Evolutionary conservation across 1,140 invertebrate species (phyloP), one percentile per base, ranked within the genome.

Genomic region (Cryptotermes secundus): DNA sequence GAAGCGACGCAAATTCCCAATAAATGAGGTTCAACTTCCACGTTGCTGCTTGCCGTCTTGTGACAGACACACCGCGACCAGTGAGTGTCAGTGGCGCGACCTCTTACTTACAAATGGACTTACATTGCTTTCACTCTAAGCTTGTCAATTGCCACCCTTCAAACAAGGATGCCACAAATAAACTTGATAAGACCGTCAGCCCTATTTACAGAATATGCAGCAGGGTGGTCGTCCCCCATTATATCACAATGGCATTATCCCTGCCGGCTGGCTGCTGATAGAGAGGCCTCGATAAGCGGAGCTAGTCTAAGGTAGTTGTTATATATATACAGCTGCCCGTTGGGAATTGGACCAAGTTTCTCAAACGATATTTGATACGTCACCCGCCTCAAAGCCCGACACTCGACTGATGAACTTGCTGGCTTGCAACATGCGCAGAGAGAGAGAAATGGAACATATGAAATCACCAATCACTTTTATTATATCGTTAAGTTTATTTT

Each of bases 211-310:
- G 26, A 9, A 72, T n/a, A 72, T 14, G n/a, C 59, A 4, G 59
- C 59, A 14, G 6, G 59, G 26, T 31, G n/a, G 59, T 72, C 26
- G 26, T 72, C 59, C 16, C 16, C 59, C 59, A 59, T 72, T 72
- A n/a, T 31, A 72, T 72, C 59, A 72, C 59, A 72, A 72, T 72
- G 59, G 26, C 59, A n/a, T 72, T 72, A 72, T 72, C 59, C 59
- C 59, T 72, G 31, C 53, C n/a, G 59, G 59, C 59, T 72, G 59
- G 59, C 26, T 72, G 59, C 16, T 72, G 59, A 72, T 72, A 72
- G 59, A 72, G 59, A 72, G 59, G 59, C n/a, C 59, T 9, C 16
- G 59, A 72, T 72, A 72, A 72, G 59, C 3, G 59, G 31, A 9
- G 59, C n/a, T 72, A 72, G 59, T 31, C 59, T n/a, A 72, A 72